Percentiles rank a stretch among this genome's conserved stretches.
Evolutionary conservation across 2,113 vertebrate genomes (phyloP).

Genomic region (Oreotrochilus melanogaster): DNA sequence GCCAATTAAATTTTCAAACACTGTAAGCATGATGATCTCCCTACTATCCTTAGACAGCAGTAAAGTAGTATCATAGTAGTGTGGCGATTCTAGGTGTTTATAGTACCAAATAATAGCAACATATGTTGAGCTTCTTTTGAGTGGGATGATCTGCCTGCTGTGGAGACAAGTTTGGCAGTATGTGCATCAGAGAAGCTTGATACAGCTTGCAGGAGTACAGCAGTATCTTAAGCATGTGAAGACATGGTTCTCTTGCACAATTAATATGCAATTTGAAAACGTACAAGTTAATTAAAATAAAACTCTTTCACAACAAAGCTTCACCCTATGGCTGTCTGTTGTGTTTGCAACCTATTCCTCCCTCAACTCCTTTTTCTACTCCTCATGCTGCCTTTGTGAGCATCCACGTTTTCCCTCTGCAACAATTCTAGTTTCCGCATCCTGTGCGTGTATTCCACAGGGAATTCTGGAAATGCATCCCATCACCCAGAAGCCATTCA

Average conservation of each 20-base stretch:
- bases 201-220: neutral
- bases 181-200: neutral
- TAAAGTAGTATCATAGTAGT: neutral
- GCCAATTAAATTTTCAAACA: neutral
- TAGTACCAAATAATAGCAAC: neutral
- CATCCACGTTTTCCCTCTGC: neutral
- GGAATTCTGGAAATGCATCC: neutral
- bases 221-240: neutral
- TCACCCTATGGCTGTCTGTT: neutral
- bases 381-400: neutral
- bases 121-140: neutral
- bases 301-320: neutral
- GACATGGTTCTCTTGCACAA: neutral
- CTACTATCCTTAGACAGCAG: neutral
- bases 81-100: neutral
- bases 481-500: neutral
- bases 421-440: neutral
- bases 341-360: neutral
- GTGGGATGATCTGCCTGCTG: neutral
- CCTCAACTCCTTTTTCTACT: neutral
- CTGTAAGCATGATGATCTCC: neutral
- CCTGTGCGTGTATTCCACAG: neutral
- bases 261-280: neutral
- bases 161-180: neutral
- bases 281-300: constrained; percentile 1